Evolutionary conservation across 2,888 invertebrate species (phyloP), one percentile per base, ranked within the genome.

Genomic region (Platerodrilus igneus): DNA sequence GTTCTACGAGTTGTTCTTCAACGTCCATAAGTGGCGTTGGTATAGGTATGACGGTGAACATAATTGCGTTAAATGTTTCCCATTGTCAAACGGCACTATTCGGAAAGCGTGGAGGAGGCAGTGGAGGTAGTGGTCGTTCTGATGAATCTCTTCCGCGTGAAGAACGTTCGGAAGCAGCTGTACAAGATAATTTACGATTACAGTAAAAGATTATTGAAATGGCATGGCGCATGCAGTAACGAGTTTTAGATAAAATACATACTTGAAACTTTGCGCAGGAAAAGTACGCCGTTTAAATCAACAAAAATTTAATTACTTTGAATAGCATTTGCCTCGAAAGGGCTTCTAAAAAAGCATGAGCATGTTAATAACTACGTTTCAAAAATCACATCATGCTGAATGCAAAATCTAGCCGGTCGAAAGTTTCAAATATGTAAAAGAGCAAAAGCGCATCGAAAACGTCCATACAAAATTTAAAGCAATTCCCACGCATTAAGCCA

Each of bases 141-240:
- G 70, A 73, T 69, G 77, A 74, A 78, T 78, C 78, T 69, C 81
- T 84, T 66, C 77, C 78, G 69, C 75, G 78, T 73, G 87, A 87
- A 75, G 86, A 88, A 73, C 81, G 86, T 74, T 89, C 89, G 70
- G 87, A 89, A 71, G 87, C 88, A 81, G 85, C 77, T 82, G 71
- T 64, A 72, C 70, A 70, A 27, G n/a, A n/a, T n/a, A n/a, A 22
- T 22, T 11, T 11, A 11, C 22, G 11, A 22, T 22, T 22, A 22
- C 22, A 9, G 22, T 9, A 22, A 13, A 23, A 17, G 15, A 16
- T 9, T 11, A 15, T 27, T 23, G 18, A 19, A 33, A 8, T 5
- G 10, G 11, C 9, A 17, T 15, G 31, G 13, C 30, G 16, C 11
- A 10, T 22, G 10, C 10, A 22, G 11, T 4, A 6, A 11, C n/a